Evolutionary conservation across 1,140 invertebrate genomes (phyloP).

Genomic region (Mylabris phalerata): DNA sequence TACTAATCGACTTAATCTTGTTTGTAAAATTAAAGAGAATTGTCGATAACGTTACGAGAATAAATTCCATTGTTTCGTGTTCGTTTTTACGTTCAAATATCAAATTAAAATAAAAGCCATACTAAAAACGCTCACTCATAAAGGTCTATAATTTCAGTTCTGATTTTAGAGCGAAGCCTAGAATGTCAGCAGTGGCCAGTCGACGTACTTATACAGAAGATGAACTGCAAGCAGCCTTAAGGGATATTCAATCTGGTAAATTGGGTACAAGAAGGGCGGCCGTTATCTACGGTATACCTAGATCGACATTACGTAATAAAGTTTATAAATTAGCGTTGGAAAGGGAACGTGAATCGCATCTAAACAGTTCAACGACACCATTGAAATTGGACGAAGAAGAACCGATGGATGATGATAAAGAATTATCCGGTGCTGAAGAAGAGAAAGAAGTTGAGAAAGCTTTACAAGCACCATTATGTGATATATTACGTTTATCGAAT

Average conservation of each 20-base stretch:
- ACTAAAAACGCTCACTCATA: conserved; percentile 18
- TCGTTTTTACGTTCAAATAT: background rate
- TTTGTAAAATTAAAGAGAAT: no score
- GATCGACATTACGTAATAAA: conserved; percentile 92
- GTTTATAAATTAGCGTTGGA: conserved; percentile 80
- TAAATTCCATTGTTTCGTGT: no score
- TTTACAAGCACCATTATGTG: conserved; percentile 43
- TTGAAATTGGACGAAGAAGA: conserved; percentile 41
- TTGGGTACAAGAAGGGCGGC: conserved; percentile 86
- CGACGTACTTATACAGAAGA: conserved; percentile 83
- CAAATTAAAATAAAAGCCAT: background rate
- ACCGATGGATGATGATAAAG: conserved; percentile 48
- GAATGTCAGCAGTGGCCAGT: conserved; percentile 51
- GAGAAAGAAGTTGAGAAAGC: conserved; percentile 57
- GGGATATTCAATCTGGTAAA: conserved; percentile 88
- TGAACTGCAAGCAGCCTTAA: conserved; percentile 79
- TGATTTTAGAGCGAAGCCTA: conserved; percentile 54
- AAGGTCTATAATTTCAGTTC: conserved; percentile 39
- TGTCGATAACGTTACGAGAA: no score
- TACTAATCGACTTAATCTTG: no score
- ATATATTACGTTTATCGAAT: conserved; percentile 47
- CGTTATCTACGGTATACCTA: conserved; percentile 90
- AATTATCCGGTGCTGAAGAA: conserved; percentile 57
- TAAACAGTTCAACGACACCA: conserved; percentile 43
- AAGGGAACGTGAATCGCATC: conserved; percentile 54